Evolutionary conservation across 2,113 vertebrate species (phyloP), one percentile per base, ranked within the genome.

Genomic region (Ammodytes marinus): DNA sequence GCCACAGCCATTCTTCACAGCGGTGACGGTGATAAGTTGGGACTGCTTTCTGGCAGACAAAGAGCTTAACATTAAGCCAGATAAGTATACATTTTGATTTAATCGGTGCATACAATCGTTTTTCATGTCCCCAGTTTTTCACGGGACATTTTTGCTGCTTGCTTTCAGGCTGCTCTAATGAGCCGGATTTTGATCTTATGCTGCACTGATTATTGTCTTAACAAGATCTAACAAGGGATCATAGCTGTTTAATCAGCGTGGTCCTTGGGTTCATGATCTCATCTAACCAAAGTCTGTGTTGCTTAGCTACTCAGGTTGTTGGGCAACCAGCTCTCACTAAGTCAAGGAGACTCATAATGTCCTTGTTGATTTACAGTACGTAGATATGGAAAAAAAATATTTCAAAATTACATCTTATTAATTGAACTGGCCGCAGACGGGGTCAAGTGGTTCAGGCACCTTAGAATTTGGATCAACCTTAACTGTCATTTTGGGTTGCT

Each of bases 1-100:
- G 67, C 82, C 71, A 55, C 64, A 67, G 64, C 52, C 2, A 37
- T 57, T 83, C 54, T 46, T 82, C 52, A 66, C 12, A 70, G 60
- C 2, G 0, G 49, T 19, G 72, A 17, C 5, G 46, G 46, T 72
- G 77, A 69, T 66, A 65, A 77, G 74, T 46, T 65, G 67, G 2
- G 64, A 55, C 72, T 15, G 72, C 47, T 75, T 70, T n/a, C 52
- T 71, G 64, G 65, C 75, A 63, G 71, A n/a, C 19, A 11, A 2
- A 47, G 63, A 81, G 72, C 72, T 80, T 2, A 74, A 69, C 54
- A 50, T 79, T 37, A 37, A 3, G 19, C 59, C 76, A 45, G 55
- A 77, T 55, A 52, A 66, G 54, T 61, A 81, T 15, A 69, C 57
- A 61, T 78, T 71, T 61, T 50, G 1, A 49, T 74, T 70, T 63